Evolutionary conservation across 2,797 vertebrate species (phyloP), one percentile per base, ranked within the genome.

Genomic region (Rhodeus uyekii): DNA sequence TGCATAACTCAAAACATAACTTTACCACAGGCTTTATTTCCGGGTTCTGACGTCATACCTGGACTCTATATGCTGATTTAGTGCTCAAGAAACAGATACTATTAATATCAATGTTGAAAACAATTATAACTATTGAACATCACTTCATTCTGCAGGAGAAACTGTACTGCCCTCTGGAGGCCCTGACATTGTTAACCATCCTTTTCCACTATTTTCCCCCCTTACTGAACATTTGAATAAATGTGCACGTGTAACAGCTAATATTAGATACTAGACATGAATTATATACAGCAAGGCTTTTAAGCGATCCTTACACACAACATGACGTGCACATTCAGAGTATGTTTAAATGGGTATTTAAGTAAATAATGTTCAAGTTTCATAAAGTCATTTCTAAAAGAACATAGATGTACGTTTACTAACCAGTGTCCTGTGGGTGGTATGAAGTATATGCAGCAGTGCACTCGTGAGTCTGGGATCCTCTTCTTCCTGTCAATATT

Each of bases 391-490:
- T 27, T 44, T 48, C 22, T 29, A 64, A 63, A 55, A 71, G 16
- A 34, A 27, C 48, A 67, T 1, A 34, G 34, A 73, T 34, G 50
- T 29, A 42, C 61, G n/a, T 60, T 29, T 32, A 78, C 96, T n/a
- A 90, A 99, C 98, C 97, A 95, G 93, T 99, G 98, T 87, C 98
- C 98, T 0, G 97, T 99, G 86, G 98, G 96, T 0, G 98, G 97
- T 86, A 99, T 99, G 92, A 98, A 99, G 92, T 99, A 99, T 90
- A 99, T 97, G 93, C 98, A 99, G 92, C 98, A 99, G 92, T 99
- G 98, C 34, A 99, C 97, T 7, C 98, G 92, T 0, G 96, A 97
- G 93, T 99, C 98, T 0, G 96, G 97, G 90, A 99, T 99, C 84
- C 95, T 94, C 86, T 96, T 98, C 96, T 99, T 99, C 14, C 97